Conservation (phyloP, 2,113 vertebrate species). For the Bothrops jararaca region DNA sequence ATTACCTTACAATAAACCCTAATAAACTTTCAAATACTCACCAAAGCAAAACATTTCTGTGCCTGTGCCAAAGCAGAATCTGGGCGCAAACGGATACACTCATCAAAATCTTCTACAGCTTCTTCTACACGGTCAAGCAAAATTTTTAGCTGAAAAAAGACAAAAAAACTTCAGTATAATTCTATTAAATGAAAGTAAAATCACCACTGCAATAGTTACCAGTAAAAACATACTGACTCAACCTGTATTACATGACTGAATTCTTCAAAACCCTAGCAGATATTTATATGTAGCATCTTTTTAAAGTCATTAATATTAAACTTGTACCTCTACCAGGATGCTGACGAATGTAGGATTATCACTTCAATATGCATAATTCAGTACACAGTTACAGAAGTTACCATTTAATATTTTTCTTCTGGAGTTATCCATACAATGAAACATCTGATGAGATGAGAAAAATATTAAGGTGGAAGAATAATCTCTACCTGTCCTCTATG, state of each 20-base stretch:
- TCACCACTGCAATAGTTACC: background rate
- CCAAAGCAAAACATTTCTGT: constrained; percentile 96
- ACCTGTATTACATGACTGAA: background rate
- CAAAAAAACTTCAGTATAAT: constrained; percentile 44
- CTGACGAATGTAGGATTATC: background rate
- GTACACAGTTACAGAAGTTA: background rate
- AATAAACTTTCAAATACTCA: constrained; percentile 65
- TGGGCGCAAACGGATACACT: constrained; percentile 91
- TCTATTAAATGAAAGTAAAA: constrained; percentile 31
- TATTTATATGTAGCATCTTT: background rate
- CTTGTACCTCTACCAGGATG: background rate
- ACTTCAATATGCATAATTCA: background rate
- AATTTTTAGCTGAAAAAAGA: constrained; percentile 87
- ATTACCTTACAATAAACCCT: background rate
- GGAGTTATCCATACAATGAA: background rate
- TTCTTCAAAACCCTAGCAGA: background rate
- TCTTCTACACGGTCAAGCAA: constrained; percentile 97
- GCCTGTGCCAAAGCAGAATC: constrained; percentile 97
- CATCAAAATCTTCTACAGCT: constrained; percentile 95
- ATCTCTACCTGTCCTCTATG: constrained; percentile 90
- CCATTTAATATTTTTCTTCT: background rate
- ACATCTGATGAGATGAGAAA: background rate
- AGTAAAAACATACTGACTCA: background rate
- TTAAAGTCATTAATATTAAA: background rate
- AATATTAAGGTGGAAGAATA: background rate